Conservation (phyloP, 1,140 invertebrate species). For the Galleria mellonella region DNA sequence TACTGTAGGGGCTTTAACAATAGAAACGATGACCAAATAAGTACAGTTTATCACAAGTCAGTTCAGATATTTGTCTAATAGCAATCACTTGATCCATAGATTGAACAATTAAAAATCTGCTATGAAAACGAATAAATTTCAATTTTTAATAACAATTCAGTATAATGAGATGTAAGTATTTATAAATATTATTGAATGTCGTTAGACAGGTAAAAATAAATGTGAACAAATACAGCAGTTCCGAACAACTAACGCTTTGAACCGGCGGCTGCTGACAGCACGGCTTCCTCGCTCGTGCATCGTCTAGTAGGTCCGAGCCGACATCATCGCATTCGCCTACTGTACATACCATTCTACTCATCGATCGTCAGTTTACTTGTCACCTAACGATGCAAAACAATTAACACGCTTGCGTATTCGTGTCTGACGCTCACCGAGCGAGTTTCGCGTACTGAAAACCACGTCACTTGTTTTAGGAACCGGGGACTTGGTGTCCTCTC, state of each 20-base stretch:
- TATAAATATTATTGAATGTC: not conserved
- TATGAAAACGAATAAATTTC: too few species aligned
- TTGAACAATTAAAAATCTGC: too few species aligned
- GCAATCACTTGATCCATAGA: too few species aligned
- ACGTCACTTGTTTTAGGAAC: slow-evolving; percentile 46
- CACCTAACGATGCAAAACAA: slow-evolving; percentile 28
- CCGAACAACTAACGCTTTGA: slow-evolving; percentile 52
- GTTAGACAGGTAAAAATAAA: slow-evolving; percentile 11
- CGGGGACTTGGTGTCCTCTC: slow-evolving; percentile 78
- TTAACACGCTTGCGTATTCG: slow-evolving; percentile 49
- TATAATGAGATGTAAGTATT: too few species aligned
- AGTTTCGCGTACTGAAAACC: not conserved
- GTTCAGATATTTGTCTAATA: too few species aligned
- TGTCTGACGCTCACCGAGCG: too few species aligned
- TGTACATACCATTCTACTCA: slow-evolving; percentile 38
- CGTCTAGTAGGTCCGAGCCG: slow-evolving; percentile 13
- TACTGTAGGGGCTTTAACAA: not conserved
- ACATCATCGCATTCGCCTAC: slow-evolving; percentile 18
- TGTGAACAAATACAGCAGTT: slow-evolving; percentile 23
- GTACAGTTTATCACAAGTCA: too few species aligned
- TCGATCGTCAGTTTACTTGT: slow-evolving; percentile 20
- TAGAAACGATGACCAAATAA: too few species aligned
- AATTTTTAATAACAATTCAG: too few species aligned
- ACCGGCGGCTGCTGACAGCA: slow-evolving; percentile 45
- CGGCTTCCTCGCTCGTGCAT: slow-evolving; percentile 50